These are phyloP conservation scores for Rhadina sibilatrix DNA, from an alignment of 2,113 vertebrate genomes.

Conservation along the genomic window DNA sequence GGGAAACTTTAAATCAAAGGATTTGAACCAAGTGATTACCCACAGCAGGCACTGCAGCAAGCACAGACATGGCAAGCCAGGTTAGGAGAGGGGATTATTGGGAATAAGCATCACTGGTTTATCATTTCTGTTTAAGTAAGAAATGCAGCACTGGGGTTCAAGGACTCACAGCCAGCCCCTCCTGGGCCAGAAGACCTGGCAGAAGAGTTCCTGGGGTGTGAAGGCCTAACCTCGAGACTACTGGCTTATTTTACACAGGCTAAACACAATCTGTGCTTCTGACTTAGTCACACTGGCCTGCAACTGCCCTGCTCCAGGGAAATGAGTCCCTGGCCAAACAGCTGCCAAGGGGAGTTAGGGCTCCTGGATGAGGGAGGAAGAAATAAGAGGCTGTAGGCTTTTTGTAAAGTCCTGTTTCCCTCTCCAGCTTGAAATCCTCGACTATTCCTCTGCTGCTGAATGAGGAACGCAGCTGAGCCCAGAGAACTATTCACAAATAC, in stretches of 20 bases:
- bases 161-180: neutral
- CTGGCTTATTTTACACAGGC: neutral
- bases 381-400: neutral
- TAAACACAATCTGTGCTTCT: neutral
- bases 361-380: neutral
- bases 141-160: neutral
- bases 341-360: neutral
- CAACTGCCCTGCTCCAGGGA: neutral
- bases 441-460: neutral
- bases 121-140: neutral
- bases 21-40: neutral
- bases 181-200: neutral
- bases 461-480: neutral
- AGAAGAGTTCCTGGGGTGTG: neutral
- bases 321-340: neutral
- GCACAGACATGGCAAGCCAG: neutral
- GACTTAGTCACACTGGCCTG: neutral
- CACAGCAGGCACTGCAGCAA: neutral
- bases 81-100: neutral
- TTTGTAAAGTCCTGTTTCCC: neutral
- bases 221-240: neutral
- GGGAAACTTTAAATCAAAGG: neutral
- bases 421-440: neutral
- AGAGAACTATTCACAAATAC: neutral
- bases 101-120: neutral